Conservation (phyloP, 2,797 vertebrate genomes). For the Phoebastria nigripes region DNA sequence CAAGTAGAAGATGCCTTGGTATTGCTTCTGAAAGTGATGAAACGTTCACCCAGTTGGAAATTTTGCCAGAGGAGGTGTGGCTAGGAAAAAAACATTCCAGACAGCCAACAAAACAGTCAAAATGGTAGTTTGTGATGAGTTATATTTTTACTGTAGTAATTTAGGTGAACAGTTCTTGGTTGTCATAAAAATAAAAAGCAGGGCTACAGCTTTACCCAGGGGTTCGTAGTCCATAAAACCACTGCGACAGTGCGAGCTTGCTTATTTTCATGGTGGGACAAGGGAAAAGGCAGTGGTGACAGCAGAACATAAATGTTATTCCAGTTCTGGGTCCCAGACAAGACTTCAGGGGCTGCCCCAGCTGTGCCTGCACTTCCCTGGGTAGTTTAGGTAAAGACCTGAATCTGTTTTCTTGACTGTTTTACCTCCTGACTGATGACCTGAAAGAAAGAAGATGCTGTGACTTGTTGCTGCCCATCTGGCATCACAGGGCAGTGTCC, state of each 20-base stretch:
- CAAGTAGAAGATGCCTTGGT: background rate
- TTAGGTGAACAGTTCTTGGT: background rate
- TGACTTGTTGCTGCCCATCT: background rate
- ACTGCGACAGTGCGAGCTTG: rapidly evolving
- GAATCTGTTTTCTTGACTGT: background rate
- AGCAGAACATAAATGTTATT: rapidly evolving
- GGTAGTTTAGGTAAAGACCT: background rate
- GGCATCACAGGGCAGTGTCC: background rate
- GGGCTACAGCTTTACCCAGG: background rate
- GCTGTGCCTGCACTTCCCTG: background rate
- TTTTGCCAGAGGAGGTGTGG: rapidly evolving
- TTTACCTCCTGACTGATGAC: background rate
- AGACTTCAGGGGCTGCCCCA: background rate
- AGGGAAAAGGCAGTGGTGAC: background rate
- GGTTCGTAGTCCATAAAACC: background rate
- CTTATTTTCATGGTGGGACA: background rate
- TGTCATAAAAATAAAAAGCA: background rate
- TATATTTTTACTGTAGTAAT: background rate
- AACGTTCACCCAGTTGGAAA: rapidly evolving
- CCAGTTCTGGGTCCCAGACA: no score
- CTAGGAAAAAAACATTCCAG: background rate
- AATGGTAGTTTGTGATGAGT: background rate
- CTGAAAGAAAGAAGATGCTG: background rate
- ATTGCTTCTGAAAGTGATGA: background rate
- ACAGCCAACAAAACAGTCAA: background rate